phyloP scores from a whole-genome alignment of 1,140 invertebrate genomes.

The Microplitis mediator region DNA sequence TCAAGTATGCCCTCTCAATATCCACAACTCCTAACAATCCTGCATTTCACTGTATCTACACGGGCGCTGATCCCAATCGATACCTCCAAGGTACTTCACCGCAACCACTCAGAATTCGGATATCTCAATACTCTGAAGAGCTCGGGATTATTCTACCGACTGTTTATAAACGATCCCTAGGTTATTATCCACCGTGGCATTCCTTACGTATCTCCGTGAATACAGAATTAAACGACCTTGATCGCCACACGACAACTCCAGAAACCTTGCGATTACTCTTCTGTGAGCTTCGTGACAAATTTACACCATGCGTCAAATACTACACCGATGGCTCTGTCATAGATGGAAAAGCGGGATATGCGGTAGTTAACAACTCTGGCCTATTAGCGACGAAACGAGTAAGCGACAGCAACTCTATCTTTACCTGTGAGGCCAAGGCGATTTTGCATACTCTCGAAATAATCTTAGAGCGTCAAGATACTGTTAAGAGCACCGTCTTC shows the following conservation, averaged over 20 bases:
- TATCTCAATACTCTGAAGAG: background rate
- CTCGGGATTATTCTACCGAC: background rate
- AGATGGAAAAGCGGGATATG: background rate
- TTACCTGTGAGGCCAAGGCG: conserved; percentile 9
- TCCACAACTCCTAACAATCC: background rate
- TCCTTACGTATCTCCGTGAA: background rate
- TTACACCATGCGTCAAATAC: background rate
- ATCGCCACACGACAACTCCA: background rate
- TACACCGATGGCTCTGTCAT: conserved; percentile 20
- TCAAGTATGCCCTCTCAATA: background rate
- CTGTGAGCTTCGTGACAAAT: background rate
- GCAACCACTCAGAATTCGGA: background rate
- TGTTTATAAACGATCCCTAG: background rate
- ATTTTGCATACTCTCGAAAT: background rate
- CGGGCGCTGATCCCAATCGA: background rate
- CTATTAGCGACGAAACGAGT: background rate
- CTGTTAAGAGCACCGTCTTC: background rate
- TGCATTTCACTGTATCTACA: background rate
- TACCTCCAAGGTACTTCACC: background rate
- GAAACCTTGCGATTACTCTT: background rate
- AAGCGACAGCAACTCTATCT: conserved; percentile 7
- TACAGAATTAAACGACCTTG: background rate
- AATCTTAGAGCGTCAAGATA: background rate
- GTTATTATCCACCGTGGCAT: conserved; percentile 9
- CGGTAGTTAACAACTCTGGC: background rate